Conservation (phyloP, 1,140 invertebrate genomes). For the Ptiloglossa arizonensis region DNA sequence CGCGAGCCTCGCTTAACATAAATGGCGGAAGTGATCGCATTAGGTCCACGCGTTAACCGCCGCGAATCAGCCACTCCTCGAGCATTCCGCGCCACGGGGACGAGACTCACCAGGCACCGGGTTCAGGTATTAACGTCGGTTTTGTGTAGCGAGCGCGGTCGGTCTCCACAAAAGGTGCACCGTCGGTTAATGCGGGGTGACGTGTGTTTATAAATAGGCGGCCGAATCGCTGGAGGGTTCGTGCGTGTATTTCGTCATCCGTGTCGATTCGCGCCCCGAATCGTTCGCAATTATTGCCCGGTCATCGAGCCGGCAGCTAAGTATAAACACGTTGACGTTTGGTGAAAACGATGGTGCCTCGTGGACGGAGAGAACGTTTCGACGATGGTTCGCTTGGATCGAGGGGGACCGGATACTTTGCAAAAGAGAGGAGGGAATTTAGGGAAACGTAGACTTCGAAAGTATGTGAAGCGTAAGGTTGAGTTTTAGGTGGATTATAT, state of each 20-base stretch:
- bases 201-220: conserved; percentile 70
- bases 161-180: conserved; percentile 64
- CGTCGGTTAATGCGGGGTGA: conserved; percentile 64
- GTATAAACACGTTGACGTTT: conserved; percentile 36
- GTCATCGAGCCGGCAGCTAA: conserved; percentile 46
- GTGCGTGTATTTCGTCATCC: conserved; percentile 43
- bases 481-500: too few relatives aligned
- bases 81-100: conserved; percentile 41
- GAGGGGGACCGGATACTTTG: too few relatives aligned
- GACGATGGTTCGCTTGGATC: too few relatives aligned
- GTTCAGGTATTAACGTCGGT: conserved; percentile 58
- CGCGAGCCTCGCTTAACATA: conserved; percentile 60
- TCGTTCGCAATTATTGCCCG: conserved; percentile 45
- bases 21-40: conserved; percentile 67
- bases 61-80: conserved; percentile 43
- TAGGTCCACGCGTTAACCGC: conserved; percentile 61
- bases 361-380: not conserved
- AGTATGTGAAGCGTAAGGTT: too few relatives aligned
- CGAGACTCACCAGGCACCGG: conserved; percentile 21
- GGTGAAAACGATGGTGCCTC: conserved; percentile 23
- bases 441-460: too few relatives aligned
- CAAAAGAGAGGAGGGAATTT: too few relatives aligned
- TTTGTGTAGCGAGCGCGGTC: conserved; percentile 53
- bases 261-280: conserved; percentile 47
- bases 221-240: conserved; percentile 37